Evolutionary conservation across 2,113 vertebrate species (phyloP).

Genomic region (Grammomys surdaster): DNA sequence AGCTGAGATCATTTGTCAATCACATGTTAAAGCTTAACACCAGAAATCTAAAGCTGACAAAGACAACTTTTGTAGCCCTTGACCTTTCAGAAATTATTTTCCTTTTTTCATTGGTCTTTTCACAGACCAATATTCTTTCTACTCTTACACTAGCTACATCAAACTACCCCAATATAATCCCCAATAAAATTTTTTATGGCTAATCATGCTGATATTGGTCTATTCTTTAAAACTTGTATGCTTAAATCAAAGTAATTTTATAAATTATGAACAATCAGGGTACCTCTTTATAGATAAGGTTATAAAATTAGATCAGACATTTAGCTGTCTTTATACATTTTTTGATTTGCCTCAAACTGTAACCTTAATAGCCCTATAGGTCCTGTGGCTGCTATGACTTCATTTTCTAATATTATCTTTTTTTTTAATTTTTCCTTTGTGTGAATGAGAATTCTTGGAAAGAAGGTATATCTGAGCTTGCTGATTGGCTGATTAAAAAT

Average conservation of each 20-base stretch:
- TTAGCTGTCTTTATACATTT: not conserved
- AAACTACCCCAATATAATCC: not conserved
- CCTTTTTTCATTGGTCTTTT: not conserved
- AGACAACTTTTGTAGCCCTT: constrained; percentile 4
- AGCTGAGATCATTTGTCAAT: not conserved
- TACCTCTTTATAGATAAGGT: not conserved
- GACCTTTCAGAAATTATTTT: not conserved
- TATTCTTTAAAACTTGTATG: not conserved
- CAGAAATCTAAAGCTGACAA: constrained; percentile 2
- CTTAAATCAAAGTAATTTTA: not conserved
- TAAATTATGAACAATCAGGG: not conserved
- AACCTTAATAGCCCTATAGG: not conserved
- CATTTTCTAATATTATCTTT: not conserved
- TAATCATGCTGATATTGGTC: not conserved
- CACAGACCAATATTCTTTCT: not conserved
- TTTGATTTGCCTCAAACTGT: not conserved
- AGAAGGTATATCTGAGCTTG: not conserved
- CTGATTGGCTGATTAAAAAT: not conserved
- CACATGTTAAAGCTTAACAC: not conserved
- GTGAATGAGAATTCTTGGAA: not conserved
- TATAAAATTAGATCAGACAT: not conserved
- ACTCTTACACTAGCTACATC: not conserved
- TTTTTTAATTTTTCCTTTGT: not conserved
- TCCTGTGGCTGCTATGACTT: not conserved
- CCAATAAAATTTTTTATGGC: not conserved